Conservation (phyloP, 1,140 invertebrate species). For the Octopus bimaculoides region DNA sequence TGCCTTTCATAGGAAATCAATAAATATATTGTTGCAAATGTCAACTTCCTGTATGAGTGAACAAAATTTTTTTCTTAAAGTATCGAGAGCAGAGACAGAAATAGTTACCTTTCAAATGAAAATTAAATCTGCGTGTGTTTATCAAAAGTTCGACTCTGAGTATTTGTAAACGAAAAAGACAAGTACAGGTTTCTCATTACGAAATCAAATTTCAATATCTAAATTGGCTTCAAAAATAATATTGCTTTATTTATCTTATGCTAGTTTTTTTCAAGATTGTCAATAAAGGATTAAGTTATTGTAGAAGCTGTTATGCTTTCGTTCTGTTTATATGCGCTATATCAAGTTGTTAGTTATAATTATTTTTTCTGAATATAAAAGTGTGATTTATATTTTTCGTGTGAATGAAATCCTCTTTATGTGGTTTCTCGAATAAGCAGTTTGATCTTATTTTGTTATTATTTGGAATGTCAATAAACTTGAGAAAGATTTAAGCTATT, state of each 20-base stretch:
- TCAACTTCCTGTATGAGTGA: neutral
- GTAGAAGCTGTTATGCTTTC: too few relatives aligned
- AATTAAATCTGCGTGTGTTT: neutral
- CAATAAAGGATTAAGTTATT: too few relatives aligned
- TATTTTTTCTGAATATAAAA: too few relatives aligned
- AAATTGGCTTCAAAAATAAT: neutral
- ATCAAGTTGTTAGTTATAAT: too few relatives aligned
- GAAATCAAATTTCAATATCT: neutral
- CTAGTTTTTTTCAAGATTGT: too few relatives aligned
- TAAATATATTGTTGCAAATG: neutral
- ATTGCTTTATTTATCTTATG: neutral
- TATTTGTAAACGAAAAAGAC: neutral
- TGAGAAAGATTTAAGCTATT: too few relatives aligned
- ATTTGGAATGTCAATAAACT: too few relatives aligned
- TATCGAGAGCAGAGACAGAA: neutral
- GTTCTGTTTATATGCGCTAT: too few relatives aligned
- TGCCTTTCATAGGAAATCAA: neutral
- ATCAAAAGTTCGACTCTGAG: neutral
- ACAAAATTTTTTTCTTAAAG: neutral
- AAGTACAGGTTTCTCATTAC: neutral
- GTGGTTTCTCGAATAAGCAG: too few relatives aligned
- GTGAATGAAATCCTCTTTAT: too few relatives aligned
- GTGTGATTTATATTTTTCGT: too few relatives aligned
- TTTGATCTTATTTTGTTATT: too few relatives aligned
- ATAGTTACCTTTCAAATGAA: neutral